Evolutionary conservation across 2,797 vertebrate species (phyloP).

Genomic region (Poecilia wingei): DNA sequence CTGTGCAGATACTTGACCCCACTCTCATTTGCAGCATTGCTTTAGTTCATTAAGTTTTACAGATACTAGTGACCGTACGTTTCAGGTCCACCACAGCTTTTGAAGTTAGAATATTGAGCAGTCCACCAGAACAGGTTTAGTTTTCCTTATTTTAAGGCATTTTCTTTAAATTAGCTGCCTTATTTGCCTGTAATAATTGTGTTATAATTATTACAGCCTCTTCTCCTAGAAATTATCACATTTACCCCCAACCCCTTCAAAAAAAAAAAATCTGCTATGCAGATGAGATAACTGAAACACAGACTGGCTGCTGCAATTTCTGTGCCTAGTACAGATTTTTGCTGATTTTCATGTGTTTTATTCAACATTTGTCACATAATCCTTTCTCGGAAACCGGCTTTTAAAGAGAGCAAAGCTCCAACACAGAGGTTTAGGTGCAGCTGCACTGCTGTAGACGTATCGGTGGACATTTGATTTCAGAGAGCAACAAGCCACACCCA

Average conservation of each 20-base stretch:
- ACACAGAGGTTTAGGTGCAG: slow-evolving; percentile 10
- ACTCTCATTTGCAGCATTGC: background rate
- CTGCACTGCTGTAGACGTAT: slow-evolving; percentile 30
- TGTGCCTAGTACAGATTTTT: background rate
- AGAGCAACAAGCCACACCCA: slow-evolving; percentile 56
- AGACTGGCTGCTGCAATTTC: no score
- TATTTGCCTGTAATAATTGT: background rate
- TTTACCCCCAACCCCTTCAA: no score
- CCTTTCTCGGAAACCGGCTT: background rate
- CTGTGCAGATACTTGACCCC: background rate
- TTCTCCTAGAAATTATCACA: background rate
- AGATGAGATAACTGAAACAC: background rate
- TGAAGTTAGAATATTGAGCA: background rate
- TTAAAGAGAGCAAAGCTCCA: background rate
- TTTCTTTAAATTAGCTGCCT: background rate
- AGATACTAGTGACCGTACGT: background rate
- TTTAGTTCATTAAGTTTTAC: background rate
- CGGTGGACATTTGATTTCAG: slow-evolving; percentile 17
- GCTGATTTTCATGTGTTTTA: background rate
- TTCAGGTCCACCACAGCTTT: background rate
- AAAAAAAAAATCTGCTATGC: background rate
- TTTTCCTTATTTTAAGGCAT: background rate
- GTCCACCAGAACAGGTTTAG: background rate
- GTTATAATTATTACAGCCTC: background rate
- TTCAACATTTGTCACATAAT: background rate